A percentile compares a stretch with the other conserved stretches of the same genome.
Evolutionary conservation across 2,888 invertebrate genomes (phyloP).

Genomic region (Brachypterus glaber): DNA sequence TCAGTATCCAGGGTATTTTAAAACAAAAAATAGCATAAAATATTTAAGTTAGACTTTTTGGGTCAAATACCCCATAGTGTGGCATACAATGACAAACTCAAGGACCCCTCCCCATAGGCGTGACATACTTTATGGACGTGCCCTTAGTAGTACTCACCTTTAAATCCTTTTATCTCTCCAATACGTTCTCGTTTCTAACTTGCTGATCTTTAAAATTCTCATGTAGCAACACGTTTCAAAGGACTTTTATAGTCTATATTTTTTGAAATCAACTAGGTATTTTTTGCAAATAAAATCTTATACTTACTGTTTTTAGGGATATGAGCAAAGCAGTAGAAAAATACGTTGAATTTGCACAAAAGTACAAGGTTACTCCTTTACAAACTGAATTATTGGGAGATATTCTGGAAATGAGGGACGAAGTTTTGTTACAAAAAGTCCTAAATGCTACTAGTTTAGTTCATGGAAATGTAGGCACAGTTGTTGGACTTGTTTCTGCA

Average conservation of each 20-base stretch:
- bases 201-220: constrained; percentile 17
- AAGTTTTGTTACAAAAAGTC: constrained; percentile 36
- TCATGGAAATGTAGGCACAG: constrained; percentile 40
- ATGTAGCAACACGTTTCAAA: too few relatives aligned
- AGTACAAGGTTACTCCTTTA: constrained; percentile 53
- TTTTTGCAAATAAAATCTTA: constrained; percentile 3
- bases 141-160: too few relatives aligned
- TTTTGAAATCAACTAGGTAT: background rate
- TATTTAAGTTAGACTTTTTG: too few relatives aligned
- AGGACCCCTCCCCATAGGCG: too few relatives aligned
- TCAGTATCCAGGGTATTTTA: too few relatives aligned
- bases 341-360: constrained; percentile 42
- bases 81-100: too few relatives aligned
- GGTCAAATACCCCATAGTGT: too few relatives aligned
- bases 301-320: constrained; percentile 37
- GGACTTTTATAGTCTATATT: too few relatives aligned
- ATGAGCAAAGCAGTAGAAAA: constrained; percentile 47
- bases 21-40: too few relatives aligned
- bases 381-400: constrained; percentile 52
- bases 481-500: constrained; percentile 45
- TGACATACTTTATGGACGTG: too few relatives aligned
- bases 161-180: too few relatives aligned
- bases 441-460: constrained; percentile 35
- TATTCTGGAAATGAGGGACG: constrained; percentile 36
- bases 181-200: too few relatives aligned